Conservation (phyloP, 2,113 vertebrate genomes). For the Sciurus niger region DNA sequence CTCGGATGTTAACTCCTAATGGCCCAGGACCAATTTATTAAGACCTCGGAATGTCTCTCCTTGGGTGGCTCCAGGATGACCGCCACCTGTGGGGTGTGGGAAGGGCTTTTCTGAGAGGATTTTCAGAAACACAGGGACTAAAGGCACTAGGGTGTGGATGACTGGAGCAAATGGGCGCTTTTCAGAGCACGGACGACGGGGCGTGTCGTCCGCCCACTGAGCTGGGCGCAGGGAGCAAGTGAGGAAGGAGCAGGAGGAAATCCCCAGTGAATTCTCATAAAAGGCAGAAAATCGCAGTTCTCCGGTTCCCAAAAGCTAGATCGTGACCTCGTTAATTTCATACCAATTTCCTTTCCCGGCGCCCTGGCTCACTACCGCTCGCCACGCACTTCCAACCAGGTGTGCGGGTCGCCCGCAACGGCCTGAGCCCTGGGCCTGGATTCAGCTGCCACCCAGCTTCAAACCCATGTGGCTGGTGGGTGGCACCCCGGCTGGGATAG, state of each 20-base stretch:
- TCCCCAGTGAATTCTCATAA: not conserved
- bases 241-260: constrained; percentile 18
- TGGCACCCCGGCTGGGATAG: not conserved
- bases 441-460: rapidly evolving
- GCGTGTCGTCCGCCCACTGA: not conserved
- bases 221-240: rapidly evolving
- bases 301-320: not conserved
- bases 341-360: constrained; percentile 25
- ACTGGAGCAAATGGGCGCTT: not conserved
- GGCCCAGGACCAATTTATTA: not conserved
- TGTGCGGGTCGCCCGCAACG: not conserved
- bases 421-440: not conserved
- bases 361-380: not conserved
- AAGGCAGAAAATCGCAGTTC: constrained; percentile 65
- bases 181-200: not conserved
- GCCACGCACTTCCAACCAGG: not conserved
- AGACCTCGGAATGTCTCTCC: not conserved
- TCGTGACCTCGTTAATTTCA: constrained; percentile 65
- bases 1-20: not conserved
- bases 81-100: constrained; percentile 6
- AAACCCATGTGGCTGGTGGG: not conserved
- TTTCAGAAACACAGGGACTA: not conserved
- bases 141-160: not conserved
- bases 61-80: not conserved
- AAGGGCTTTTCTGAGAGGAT: constrained; percentile 13